Conservation (phyloP, 2,113 vertebrate species). For the Pao palembangensis region DNA sequence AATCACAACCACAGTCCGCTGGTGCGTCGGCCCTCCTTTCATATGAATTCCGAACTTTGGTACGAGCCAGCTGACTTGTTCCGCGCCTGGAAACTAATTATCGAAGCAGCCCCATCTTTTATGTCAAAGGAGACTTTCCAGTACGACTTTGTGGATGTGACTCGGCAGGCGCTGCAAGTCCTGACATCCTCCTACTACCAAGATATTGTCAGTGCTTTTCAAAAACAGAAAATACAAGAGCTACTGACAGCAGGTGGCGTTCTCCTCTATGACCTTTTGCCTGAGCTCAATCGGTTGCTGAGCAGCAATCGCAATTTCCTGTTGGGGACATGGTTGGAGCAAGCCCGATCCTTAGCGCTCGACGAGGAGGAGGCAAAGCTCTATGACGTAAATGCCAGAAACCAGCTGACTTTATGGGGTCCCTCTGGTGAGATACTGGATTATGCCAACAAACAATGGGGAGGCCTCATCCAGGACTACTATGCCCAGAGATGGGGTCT, state of each 20-base stretch:
- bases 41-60: conserved; percentile 81
- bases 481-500: conserved; percentile 87
- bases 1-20: conserved; percentile 93
- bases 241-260: conserved; percentile 80
- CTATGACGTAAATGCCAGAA: conserved; percentile 87
- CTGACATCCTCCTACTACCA: conserved; percentile 80
- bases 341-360: conserved; percentile 72
- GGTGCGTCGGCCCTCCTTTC: conserved; percentile 85
- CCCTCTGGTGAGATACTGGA: conserved; percentile 92
- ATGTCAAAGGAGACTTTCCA: conserved; percentile 79
- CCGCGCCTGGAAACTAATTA: conserved; percentile 85
- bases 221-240: conserved; percentile 66
- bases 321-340: conserved; percentile 85
- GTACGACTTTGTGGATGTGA: conserved; percentile 90
- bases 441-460: conserved; percentile 93
- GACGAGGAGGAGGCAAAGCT: conserved; percentile 79
- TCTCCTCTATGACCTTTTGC: conserved; percentile 84
- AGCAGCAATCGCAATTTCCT: conserved; percentile 84
- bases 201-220: conserved; percentile 77
- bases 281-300: conserved; percentile 82
- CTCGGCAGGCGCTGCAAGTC: conserved; percentile 84
- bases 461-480: conserved; percentile 88
- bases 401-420: conserved; percentile 95
- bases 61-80: conserved; percentile 81
- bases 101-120: conserved; percentile 63